A percentile compares a stretch with the other conserved stretches of the same genome.
These are phyloP conservation scores for Baronia brevicornis DNA, from an alignment of 2,888 invertebrate genomes.

Conservation along the genomic window DNA sequence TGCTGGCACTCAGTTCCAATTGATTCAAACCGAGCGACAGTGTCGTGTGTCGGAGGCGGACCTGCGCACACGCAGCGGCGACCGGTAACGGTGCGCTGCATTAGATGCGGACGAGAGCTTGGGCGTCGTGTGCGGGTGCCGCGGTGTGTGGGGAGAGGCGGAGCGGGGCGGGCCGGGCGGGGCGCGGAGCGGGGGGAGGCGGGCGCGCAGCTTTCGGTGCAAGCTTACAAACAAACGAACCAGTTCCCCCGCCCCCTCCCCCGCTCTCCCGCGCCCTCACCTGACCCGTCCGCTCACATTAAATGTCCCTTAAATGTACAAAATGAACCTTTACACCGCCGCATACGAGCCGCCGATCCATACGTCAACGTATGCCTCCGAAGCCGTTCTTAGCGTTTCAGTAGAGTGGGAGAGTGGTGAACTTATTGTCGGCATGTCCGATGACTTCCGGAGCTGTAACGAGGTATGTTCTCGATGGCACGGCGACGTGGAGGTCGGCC, in stretches of 20 bases:
- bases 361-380: too few species aligned
- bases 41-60: too few species aligned
- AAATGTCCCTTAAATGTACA: constrained; percentile 37
- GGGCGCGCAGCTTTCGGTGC: constrained; percentile 42
- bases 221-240: constrained; percentile 59
- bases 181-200: constrained; percentile 14
- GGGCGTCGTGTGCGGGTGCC: constrained; percentile 12
- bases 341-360: too few species aligned
- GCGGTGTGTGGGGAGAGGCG: constrained; percentile 14
- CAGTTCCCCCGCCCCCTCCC: constrained; percentile 35
- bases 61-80: too few species aligned
- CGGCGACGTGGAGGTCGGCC: not conserved
- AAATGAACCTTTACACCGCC: constrained; percentile 35
- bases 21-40: too few species aligned
- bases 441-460: not conserved
- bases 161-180: constrained; percentile 9
- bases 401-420: not conserved
- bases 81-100: constrained; percentile 12
- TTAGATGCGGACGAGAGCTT: constrained; percentile 1
- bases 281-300: constrained; percentile 25
- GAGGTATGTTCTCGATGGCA: not conserved
- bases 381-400: too few species aligned
- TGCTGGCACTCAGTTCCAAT: too few species aligned
- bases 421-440: too few species aligned
- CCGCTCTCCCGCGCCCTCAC: constrained; percentile 22